phyloP scores from a whole-genome alignment of 2,113 vertebrate genomes.

The Cyrtonyx montezumae region DNA sequence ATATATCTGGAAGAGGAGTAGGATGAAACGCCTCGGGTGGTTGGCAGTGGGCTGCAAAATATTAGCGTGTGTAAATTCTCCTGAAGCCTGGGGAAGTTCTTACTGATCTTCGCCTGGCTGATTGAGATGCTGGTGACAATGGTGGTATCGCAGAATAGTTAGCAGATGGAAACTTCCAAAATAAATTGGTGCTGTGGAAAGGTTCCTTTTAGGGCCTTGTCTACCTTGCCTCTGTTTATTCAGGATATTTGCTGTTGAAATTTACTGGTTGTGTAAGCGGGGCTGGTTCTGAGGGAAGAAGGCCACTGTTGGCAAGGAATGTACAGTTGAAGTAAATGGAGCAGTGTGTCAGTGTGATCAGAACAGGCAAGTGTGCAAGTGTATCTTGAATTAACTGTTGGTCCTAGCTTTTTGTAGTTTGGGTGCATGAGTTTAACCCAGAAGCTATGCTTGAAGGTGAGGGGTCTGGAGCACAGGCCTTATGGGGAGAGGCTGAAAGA shows the following conservation, averaged over 20 bases:
- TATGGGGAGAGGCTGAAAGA: too few species aligned
- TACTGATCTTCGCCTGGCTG: not conserved
- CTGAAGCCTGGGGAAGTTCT: not conserved
- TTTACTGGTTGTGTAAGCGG: not conserved
- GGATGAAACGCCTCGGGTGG: not conserved
- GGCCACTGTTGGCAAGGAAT: not conserved
- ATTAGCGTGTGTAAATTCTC: not conserved
- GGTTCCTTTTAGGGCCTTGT: not conserved
- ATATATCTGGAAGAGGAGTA: not conserved
- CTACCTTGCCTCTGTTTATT: not conserved
- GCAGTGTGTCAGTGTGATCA: not conserved
- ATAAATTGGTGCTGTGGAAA: not conserved
- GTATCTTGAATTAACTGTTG: not conserved
- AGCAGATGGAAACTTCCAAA: not conserved
- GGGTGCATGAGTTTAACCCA: not conserved
- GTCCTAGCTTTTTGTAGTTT: not conserved
- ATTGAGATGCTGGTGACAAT: not conserved
- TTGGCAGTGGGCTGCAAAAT: not conserved
- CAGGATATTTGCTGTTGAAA: not conserved
- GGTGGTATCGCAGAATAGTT: not conserved
- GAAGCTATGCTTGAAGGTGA: not conserved
- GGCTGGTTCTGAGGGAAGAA: not conserved
- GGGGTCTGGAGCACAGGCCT: too few species aligned
- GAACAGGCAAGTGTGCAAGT: fast-evolving
- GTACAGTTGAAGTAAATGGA: not conserved